Conservation (phyloP, 2,888 invertebrate species). For the Sesia bembeciformis region DNA sequence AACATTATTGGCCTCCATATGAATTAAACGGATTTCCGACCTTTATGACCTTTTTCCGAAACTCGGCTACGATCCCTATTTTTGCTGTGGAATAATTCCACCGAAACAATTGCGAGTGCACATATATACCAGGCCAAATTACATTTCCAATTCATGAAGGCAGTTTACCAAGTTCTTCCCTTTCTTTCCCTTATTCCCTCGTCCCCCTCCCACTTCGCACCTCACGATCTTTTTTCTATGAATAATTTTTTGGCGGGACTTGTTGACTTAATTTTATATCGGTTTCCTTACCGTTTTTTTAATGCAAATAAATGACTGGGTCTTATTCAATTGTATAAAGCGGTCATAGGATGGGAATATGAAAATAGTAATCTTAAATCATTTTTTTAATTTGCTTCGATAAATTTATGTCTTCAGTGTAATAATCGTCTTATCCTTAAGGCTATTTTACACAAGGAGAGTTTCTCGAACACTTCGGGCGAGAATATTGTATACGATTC, state of each 20-base stretch:
- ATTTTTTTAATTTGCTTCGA: no score
- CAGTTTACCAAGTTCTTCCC: constrained; percentile 29
- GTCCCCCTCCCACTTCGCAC: constrained; percentile 24
- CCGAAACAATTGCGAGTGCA: constrained; percentile 52
- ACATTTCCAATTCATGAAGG: constrained; percentile 73
- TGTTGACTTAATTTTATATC: constrained; percentile 73
- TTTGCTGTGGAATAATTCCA: constrained; percentile 12
- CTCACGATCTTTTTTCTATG: constrained; percentile 59
- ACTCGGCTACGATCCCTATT: no score
- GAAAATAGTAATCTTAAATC: no score
- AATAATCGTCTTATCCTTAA: no score
- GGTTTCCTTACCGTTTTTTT: constrained; percentile 33
- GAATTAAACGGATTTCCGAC: no score
- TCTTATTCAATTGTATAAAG: not conserved
- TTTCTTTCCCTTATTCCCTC: constrained; percentile 11
- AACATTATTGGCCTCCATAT: no score
- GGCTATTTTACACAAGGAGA: no score
- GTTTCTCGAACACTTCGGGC: no score
- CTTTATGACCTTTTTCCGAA: no score
- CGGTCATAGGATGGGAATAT: not conserved
- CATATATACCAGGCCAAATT: constrained; percentile 56
- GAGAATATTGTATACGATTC: no score
- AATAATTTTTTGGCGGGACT: constrained; percentile 62
- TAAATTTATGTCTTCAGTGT: no score
- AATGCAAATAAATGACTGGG: not conserved